Base-by-base conservation (phyloP, 1,140 invertebrate genomes). In the Achroia grisella region DNA sequence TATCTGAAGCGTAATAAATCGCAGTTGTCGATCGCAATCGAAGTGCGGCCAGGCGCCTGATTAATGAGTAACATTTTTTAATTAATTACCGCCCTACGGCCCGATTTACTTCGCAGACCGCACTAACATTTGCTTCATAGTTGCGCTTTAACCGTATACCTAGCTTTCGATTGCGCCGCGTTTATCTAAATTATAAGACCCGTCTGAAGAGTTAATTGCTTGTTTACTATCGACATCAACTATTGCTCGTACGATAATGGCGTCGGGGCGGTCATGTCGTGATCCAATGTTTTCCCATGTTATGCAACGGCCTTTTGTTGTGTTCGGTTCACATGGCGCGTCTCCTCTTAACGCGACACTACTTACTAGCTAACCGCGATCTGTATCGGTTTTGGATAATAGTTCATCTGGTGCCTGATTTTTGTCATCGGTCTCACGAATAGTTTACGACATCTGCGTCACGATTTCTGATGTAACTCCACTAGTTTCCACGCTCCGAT, bases 391-490 rank as follows among this genome's bases (percentile, higher is more conserved):
- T 62, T 70, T 53, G 56, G 62, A 55, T 67, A 61, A 64, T 65
- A 59, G 62, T 56, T 43, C 59, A 17, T 36, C 52, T 51, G 44
- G 54, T 69, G 67, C 58, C 56, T 70, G 71, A 74, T 62, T 70
- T 71, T 73, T 65, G 70, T 65, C 63, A 67, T 56, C 49, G 60
- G 48, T 69, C 63, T 64, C 66, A 68, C 68, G 65, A 66, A 56
- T 58, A 41, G 33, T 61, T 58, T 62, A 57, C 61, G 57, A 68
- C 62, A 62, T 56, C 50, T 47, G 47, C 49, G 62, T 75, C 72
- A 73, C 71, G 66, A 65, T 60, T 66, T 42, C 47, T 70, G 69
- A 64, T 50, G 66, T 66, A 64, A 71, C 55, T 37, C 46, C 53
- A 27, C 39, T 32, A 48, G 59, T 69, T 69, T 59, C 56, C 61